Base-by-base conservation (phyloP, 2,888 invertebrate genomes). In the Apodemia mormo region DNA sequence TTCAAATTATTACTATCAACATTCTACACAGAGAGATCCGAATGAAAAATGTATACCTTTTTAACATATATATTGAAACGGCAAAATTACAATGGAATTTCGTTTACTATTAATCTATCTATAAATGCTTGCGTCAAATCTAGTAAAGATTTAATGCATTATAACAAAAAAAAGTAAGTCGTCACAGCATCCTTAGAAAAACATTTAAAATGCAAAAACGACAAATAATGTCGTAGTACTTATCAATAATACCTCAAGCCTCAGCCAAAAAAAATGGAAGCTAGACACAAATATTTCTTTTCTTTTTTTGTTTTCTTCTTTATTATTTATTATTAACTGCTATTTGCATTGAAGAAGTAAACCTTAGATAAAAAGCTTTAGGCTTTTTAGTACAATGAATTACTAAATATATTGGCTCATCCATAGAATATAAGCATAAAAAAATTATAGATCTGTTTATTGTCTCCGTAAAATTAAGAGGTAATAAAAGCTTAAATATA, bases 381-480 rank as follows among this genome's bases (percentile, higher is more conserved):
- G 40, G 12, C 3, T 45, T 49, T 49, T 49, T 49, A 4, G 14
- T 14, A 14, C 49, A 14, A 49, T 5, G 1, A 49, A 49, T 49
- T 49, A 49, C 1, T 14, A 49, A 49, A 49, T 14, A 49, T 14
- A 49, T 49, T 14, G 14, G 14, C 12, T 14, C 49, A 49, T 14
- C 6, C 12, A 49, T 49, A 49, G 14, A 49, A 49, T 49, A 12
- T 45, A 12, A 45, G 12, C 45, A 49, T 14, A 12, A 49, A 61
- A 61, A 61, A 30, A 61, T 30, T 61, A 61, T 33, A 61, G 61
- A 61, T 6, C 61, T 61, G 61, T 61, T 61, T 61, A 61, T 61
- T 61, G 61, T 61, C 33, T 33, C 33, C 30, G 33, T 61, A 61
- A 61, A 61, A 61, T 61, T 49, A 49, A 49, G 49, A 49, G 49